A percentile compares a stretch with the other conserved stretches of the same genome.
Conservation (phyloP, 2,113 vertebrate genomes). For the Arvicanthis niloticus region DNA sequence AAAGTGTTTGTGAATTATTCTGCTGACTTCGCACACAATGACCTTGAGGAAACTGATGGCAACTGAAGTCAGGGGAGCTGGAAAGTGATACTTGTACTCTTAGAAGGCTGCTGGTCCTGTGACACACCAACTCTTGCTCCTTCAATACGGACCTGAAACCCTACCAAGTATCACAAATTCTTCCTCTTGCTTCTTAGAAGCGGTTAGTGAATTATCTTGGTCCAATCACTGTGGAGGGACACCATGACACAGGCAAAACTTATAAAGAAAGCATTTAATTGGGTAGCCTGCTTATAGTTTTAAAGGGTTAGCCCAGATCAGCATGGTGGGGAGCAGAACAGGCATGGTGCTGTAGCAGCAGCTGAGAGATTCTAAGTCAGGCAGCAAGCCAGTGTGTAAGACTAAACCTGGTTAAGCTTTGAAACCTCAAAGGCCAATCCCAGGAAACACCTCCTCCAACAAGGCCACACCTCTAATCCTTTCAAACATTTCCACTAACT, state of each 20-base stretch:
- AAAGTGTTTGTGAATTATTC: no score
- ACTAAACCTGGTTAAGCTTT: not conserved
- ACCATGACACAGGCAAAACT: not conserved
- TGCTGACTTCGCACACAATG: not conserved
- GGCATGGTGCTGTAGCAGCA: not conserved
- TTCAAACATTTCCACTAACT: not conserved
- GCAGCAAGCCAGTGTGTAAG: not conserved
- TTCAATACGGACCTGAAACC: not conserved
- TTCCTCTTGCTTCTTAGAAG: not conserved
- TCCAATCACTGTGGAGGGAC: not conserved
- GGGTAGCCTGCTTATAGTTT: no score
- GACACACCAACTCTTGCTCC: no score
- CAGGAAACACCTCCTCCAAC: not conserved
- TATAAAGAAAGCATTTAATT: not conserved
- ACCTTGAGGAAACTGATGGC: not conserved
- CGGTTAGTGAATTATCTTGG: not conserved
- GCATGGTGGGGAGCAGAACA: not conserved
- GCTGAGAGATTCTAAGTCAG: not conserved
- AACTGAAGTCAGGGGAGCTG: not conserved
- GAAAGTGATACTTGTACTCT: accelerated
- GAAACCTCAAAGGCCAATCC: not conserved
- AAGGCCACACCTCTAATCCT: not conserved
- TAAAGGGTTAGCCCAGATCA: not conserved
- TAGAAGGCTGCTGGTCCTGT: not conserved
- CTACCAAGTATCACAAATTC: not conserved